Evolutionary conservation across 2,888 invertebrate species (phyloP).

Genomic region (Lacanobia oleracea): DNA sequence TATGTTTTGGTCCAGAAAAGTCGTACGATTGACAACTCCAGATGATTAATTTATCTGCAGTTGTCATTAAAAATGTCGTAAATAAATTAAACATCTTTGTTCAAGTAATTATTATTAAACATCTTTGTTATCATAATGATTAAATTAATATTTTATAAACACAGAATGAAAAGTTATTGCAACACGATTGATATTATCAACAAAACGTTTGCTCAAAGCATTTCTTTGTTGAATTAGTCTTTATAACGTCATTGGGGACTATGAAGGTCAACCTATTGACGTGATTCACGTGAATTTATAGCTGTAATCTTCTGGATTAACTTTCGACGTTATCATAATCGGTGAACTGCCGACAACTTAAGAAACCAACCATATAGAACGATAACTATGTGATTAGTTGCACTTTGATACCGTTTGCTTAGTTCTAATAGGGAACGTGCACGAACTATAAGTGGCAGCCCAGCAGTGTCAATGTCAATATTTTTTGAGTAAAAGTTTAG

Average conservation of each 20-base stretch:
- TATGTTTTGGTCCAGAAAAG: not conserved
- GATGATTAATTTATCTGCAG: not conserved
- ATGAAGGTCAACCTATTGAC: constrained; percentile 39
- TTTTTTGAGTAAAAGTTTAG: no score
- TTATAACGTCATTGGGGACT: constrained; percentile 28
- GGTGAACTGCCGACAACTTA: constrained; percentile 24
- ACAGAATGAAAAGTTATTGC: constrained; percentile 1
- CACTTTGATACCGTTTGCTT: constrained; percentile 3
- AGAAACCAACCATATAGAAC: constrained; percentile 19
- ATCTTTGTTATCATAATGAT: not conserved
- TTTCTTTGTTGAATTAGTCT: constrained; percentile 29
- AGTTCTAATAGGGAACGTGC: not conserved
- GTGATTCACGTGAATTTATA: constrained; percentile 29
- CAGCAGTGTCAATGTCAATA: no score
- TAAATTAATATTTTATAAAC: constrained; percentile 10
- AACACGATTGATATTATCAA: constrained; percentile 12
- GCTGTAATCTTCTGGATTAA: constrained; percentile 44
- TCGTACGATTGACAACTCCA: not conserved
- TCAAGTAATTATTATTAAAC: not conserved
- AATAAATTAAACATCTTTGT: not conserved
- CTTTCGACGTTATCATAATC: constrained; percentile 41
- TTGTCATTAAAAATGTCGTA: not conserved
- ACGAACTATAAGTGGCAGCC: no score
- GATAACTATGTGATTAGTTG: constrained; percentile 23
- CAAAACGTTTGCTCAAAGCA: not conserved